phyloP scores from a whole-genome alignment of 2,888 invertebrate species.

The Sialis lutaria region DNA sequence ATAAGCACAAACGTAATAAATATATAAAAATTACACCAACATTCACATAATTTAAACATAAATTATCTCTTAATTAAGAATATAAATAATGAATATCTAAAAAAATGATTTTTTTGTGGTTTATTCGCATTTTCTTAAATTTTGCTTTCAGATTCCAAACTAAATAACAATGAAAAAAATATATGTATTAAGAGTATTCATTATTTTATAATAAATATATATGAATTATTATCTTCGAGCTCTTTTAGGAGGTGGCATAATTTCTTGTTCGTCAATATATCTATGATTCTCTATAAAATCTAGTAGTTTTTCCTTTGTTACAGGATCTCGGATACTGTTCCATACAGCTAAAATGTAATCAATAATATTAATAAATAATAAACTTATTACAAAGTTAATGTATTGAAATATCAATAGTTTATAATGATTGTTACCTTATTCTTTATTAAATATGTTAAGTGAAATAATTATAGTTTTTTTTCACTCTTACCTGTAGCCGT shows the following conservation, averaged over 20 bases:
- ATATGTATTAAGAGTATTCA: neutral
- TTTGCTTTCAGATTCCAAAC: neutral
- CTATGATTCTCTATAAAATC: constrained; percentile 49
- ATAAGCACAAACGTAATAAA: too few species aligned
- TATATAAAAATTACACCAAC: too few species aligned
- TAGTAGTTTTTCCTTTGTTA: constrained; percentile 67
- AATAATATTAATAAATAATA: neutral
- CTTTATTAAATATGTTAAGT: constrained; percentile 5
- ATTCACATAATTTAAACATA: neutral
- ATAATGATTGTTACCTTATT: constrained; percentile 1
- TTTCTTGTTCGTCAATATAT: constrained; percentile 45
- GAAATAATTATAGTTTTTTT: constrained; percentile 7
- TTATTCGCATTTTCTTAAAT: too few species aligned
- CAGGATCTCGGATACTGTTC: constrained; percentile 65
- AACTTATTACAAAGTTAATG: neutral
- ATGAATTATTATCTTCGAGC: constrained; percentile 23
- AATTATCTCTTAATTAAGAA: neutral
- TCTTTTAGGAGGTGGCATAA: constrained; percentile 53
- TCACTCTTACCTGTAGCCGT: constrained; percentile 56
- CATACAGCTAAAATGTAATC: constrained; percentile 51
- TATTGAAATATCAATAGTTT: neutral
- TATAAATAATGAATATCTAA: too few species aligned
- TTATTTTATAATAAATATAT: neutral
- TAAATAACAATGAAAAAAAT: neutral
- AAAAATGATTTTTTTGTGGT: too few species aligned